A percentile compares a stretch with the other conserved stretches of the same genome.
phyloP scores from a whole-genome alignment of 53 echinoderm and acorn worm genomes.

The Paelopatides confundens region DNA sequence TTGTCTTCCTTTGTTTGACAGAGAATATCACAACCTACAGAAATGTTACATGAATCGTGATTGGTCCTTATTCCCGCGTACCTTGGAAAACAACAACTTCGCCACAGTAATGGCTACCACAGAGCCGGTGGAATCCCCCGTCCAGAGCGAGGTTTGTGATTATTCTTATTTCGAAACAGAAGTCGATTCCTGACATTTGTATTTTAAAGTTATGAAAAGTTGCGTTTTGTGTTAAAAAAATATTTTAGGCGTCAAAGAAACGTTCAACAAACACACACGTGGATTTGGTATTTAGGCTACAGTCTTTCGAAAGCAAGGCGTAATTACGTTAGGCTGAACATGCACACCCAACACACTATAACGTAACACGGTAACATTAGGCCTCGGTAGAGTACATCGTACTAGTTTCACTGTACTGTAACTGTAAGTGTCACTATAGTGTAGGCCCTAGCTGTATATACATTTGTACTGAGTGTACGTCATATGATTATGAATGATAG shows the following conservation, averaged over 20 bases:
- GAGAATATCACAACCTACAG: neutral
- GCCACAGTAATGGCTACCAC: slow-evolving; percentile 34
- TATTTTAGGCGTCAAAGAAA: neutral
- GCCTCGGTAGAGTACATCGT: neutral
- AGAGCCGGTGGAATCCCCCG: slow-evolving; percentile 22
- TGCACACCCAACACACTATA: neutral
- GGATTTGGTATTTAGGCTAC: neutral
- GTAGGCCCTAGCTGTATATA: no score
- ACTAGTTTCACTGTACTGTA: no score
- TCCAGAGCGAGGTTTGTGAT: slow-evolving; percentile 27
- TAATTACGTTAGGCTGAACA: neutral
- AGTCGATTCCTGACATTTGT: neutral
- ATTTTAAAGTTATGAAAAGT: neutral
- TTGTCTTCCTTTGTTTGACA: neutral
- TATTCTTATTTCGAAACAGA: neutral
- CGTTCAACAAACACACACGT: neutral
- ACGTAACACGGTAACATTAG: neutral
- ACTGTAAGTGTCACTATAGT: no score
- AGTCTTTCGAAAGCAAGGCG: neutral
- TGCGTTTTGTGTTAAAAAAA: neutral
- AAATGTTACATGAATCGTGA: slow-evolving; percentile 15
- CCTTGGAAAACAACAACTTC: slow-evolving; percentile 43
- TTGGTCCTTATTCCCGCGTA: slow-evolving; percentile 47
- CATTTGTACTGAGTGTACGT: no score
- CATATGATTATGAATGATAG: no score